These are phyloP conservation scores for Nestor notabilis DNA, from an alignment of 2,113 vertebrate species.

Conservation along the genomic window DNA sequence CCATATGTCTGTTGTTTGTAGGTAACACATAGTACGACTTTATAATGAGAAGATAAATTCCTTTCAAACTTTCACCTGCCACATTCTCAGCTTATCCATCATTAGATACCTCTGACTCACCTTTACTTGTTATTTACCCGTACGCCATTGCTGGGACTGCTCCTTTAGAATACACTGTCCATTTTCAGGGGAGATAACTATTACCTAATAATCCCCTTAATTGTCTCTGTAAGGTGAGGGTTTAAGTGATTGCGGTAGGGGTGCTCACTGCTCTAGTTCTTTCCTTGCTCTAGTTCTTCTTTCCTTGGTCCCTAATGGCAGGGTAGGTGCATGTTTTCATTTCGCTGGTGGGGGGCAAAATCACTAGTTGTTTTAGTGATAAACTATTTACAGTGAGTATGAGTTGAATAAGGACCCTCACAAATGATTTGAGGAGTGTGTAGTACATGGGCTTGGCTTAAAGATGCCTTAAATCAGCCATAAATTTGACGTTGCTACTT, in stretches of 20 bases:
- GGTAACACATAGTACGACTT: background rate
- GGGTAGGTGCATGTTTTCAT: background rate
- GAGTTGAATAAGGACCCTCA: background rate
- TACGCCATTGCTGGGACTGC: background rate
- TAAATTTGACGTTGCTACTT: background rate
- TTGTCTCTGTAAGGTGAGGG: background rate
- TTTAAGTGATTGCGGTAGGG: accelerated
- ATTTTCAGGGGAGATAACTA: background rate
- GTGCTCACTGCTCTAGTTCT: background rate
- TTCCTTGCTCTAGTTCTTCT: background rate
- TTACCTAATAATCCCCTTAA: background rate
- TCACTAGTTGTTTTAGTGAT: background rate
- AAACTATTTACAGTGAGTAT: background rate
- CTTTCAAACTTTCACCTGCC: background rate
- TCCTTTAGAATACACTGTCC: background rate
- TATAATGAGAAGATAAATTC: background rate
- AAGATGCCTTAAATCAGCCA: background rate
- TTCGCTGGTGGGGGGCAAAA: background rate
- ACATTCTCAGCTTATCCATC: background rate
- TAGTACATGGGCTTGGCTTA: background rate
- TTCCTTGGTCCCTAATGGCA: background rate
- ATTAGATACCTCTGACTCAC: background rate
- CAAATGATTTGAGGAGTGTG: background rate
- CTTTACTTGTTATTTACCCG: background rate
- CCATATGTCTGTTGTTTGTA: background rate